A percentile compares a stretch with the other conserved stretches of the same genome.
These are phyloP conservation scores for Volucella zonaria DNA, from an alignment of 2,888 invertebrate genomes.

Conservation along the genomic window DNA sequence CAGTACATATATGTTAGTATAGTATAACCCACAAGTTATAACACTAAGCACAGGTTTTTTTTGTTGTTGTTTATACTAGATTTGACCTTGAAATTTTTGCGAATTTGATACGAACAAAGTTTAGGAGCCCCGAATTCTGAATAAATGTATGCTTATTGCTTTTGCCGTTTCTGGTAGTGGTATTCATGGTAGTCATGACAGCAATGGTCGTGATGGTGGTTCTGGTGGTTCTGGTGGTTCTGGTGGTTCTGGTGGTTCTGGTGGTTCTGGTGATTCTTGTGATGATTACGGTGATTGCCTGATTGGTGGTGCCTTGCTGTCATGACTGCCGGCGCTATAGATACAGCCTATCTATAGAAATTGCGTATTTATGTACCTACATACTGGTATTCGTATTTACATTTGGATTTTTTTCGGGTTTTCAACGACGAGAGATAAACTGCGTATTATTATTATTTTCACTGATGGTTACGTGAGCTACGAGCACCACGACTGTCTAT, in stretches of 20 bases:
- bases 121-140: constrained; percentile 60
- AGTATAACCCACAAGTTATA: constrained; percentile 1
- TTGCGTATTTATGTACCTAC: neutral
- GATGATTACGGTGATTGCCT: neutral
- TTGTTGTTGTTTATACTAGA: constrained; percentile 54
- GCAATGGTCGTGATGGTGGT: neutral
- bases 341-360: neutral
- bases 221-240: neutral
- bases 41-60: constrained; percentile 7
- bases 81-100: constrained; percentile 68
- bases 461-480: constrained; percentile 38
- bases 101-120: constrained; percentile 68
- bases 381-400: neutral
- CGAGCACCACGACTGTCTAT: constrained; percentile 35
- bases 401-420: neutral
- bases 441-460: constrained; percentile 45
- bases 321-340: constrained; percentile 19
- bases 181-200: neutral
- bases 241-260: constrained; percentile 1
- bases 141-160: constrained; percentile 37
- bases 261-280: neutral
- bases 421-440: constrained; percentile 19
- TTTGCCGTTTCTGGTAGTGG: neutral
- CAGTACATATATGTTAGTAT: neutral
- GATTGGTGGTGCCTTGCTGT: constrained; percentile 22